These are phyloP conservation scores for Melieria picta DNA, from an alignment of 2,888 invertebrate genomes.

Conservation along the genomic window DNA sequence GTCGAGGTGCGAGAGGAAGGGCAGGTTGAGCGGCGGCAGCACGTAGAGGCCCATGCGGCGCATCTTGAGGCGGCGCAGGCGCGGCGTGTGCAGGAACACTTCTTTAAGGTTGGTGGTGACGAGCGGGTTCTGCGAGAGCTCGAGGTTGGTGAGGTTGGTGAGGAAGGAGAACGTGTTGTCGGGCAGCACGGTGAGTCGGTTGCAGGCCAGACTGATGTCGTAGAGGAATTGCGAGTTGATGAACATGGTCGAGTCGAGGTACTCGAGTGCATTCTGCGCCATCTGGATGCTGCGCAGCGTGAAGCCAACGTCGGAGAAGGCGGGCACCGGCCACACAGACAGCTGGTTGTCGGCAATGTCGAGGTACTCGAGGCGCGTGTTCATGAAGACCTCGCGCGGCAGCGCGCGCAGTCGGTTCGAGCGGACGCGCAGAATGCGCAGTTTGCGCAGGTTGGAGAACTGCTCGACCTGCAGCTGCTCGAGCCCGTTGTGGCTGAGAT, in stretches of 20 bases:
- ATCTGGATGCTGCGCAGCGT: conserved; percentile 82
- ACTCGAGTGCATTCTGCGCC: conserved; percentile 83
- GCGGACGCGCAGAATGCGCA: conserved; percentile 78
- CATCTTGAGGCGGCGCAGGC: conserved; percentile 80
- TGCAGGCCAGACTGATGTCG: conserved; percentile 80
- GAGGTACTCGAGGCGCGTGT: conserved; percentile 81
- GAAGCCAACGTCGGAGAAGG: conserved; percentile 81
- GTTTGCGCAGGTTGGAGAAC: conserved; percentile 79
- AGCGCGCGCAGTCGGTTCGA: conserved; percentile 78
- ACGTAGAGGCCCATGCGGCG: conserved; percentile 80
- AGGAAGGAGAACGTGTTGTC: conserved; percentile 89
- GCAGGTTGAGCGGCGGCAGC: conserved; percentile 80
- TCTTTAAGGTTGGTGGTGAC: conserved; percentile 88
- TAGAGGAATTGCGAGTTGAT: conserved; percentile 83
- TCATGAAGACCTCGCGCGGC: conserved; percentile 81
- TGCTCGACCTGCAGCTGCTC: conserved; percentile 82
- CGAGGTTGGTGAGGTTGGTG: conserved; percentile 79
- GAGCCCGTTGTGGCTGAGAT: conserved; percentile 80
- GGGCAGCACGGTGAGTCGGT: conserved; percentile 84
- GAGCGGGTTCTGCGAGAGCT: conserved; percentile 82
- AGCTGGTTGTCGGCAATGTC: conserved; percentile 83
- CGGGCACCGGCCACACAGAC: conserved; percentile 80
- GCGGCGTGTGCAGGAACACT: conserved; percentile 85
- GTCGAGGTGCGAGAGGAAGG: conserved; percentile 81
- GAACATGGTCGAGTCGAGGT: conserved; percentile 88